Evolutionary conservation across 2,113 vertebrate genomes (phyloP).

Genomic region (Dipodomys spectabilis): DNA sequence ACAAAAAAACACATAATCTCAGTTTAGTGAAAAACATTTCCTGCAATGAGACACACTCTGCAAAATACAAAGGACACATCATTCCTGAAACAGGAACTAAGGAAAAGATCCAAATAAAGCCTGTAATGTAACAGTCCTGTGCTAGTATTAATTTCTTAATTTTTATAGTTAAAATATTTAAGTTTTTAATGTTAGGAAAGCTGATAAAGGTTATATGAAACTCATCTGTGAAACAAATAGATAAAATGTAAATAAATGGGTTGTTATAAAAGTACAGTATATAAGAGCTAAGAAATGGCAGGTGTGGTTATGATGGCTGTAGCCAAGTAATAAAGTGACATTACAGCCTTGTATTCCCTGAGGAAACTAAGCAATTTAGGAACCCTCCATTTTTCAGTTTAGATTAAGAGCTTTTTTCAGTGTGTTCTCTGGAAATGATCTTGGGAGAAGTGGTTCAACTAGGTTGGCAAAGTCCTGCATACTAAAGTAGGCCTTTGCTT

Average conservation of each 20-base stretch:
- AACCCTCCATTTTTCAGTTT: background rate
- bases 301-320: background rate
- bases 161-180: background rate
- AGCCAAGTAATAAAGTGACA: background rate
- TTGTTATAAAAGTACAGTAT: background rate
- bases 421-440: background rate
- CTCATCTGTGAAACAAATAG: background rate
- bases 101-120: background rate
- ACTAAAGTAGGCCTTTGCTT: background rate
- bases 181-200: background rate
- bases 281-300: background rate
- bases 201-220: background rate
- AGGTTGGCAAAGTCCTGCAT: background rate
- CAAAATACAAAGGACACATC: background rate
- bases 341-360: background rate
- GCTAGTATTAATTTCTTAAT: background rate
- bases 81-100: background rate
- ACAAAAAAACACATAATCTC: background rate
- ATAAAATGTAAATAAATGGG: background rate
- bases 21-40: background rate
- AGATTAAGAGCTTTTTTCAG: background rate
- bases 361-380: background rate
- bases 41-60: background rate
- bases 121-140: background rate
- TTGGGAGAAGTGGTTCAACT: background rate